Percentiles rank a stretch among this genome's conserved stretches.
Conservation (phyloP, 2,113 vertebrate species). For the Copsychus sechellarum region DNA sequence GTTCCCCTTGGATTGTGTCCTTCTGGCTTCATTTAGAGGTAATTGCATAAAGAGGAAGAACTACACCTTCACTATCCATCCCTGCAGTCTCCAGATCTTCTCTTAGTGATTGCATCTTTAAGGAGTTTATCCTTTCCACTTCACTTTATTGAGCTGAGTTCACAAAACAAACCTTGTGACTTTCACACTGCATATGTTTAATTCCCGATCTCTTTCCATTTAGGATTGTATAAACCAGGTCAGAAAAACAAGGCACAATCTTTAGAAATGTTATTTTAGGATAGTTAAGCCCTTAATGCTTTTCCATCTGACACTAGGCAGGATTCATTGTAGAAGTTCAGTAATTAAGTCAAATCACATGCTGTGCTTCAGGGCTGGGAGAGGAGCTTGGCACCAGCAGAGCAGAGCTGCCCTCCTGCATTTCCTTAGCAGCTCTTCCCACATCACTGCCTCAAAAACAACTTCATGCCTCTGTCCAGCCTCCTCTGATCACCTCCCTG, state of each 20-base stretch:
- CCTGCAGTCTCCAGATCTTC: not conserved
- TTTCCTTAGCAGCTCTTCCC: constrained; percentile 57
- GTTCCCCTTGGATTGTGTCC: not conserved
- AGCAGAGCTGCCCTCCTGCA: constrained; percentile 47
- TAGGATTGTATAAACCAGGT: not conserved
- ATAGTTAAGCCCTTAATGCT: not conserved
- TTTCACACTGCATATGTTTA: not conserved
- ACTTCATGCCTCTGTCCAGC: constrained; percentile 1
- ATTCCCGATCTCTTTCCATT: not conserved
- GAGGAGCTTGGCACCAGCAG: not conserved
- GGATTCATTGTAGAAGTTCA: constrained; percentile 32
- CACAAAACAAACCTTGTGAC: not conserved
- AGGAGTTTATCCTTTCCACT: not conserved
- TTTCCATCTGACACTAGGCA: not conserved
- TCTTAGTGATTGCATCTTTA: not conserved
- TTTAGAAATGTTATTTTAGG: not conserved
- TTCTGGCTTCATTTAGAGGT: not conserved
- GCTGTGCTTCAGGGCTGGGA: constrained; percentile 9
- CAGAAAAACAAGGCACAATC: not conserved
- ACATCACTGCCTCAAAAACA: not conserved
- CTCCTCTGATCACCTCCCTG: not conserved
- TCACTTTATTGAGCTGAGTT: not conserved
- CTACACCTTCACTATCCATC: not conserved
- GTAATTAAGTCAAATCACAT: constrained; percentile 53
- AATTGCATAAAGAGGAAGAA: not conserved